These are phyloP conservation scores for Pammene aurita DNA, from an alignment of 2,888 invertebrate species.

Conservation along the genomic window DNA sequence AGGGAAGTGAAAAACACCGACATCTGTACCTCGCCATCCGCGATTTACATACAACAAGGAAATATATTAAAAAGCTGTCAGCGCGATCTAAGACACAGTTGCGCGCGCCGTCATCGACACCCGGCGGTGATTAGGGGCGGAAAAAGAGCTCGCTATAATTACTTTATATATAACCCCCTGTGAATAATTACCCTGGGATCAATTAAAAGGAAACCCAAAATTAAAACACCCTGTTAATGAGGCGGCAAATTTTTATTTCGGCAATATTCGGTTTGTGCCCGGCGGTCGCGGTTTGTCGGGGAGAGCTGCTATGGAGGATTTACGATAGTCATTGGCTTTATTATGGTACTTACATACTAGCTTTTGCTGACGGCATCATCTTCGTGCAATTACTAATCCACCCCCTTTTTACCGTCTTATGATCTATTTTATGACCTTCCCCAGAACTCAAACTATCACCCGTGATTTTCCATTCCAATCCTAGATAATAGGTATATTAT, in stretches of 20 bases:
- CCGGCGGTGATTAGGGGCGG: constrained; percentile 78
- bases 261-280: constrained; percentile 35
- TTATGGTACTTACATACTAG: neutral
- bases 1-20: constrained; percentile 43
- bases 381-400: too few species aligned
- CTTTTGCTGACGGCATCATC: too few species aligned
- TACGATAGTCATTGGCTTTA: constrained; percentile 1
- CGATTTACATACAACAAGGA: constrained; percentile 77
- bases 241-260: constrained; percentile 72
- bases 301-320: neutral
- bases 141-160: constrained; percentile 82
- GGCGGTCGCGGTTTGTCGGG: constrained; percentile 19
- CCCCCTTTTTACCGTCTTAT: too few species aligned
- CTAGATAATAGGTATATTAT: too few species aligned
- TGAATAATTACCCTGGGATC: constrained; percentile 81
- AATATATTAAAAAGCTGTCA: constrained; percentile 83
- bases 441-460: too few species aligned
- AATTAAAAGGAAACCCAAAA: constrained; percentile 77
- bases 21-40: constrained; percentile 61
- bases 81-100: constrained; percentile 75
- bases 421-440: too few species aligned
- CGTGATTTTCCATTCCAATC: too few species aligned
- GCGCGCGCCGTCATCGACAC: constrained; percentile 78
- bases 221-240: constrained; percentile 74
- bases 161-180: constrained; percentile 78